These are phyloP conservation scores for Xyrauchen texanus DNA, from an alignment of 2,113 vertebrate genomes.

Conservation along the genomic window DNA sequence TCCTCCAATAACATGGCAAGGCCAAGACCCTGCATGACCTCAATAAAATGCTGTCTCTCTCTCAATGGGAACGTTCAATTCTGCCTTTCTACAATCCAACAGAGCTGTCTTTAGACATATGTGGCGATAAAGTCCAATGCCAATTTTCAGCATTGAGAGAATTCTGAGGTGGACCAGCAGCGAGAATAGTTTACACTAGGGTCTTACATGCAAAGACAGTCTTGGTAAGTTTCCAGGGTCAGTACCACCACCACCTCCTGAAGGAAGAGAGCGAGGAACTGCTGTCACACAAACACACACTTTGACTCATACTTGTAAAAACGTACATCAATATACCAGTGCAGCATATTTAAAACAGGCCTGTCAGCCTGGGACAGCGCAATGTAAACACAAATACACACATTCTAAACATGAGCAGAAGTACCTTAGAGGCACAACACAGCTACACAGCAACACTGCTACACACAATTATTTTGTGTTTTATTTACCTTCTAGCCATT, in stretches of 20 bases:
- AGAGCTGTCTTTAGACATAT: constrained; percentile 17
- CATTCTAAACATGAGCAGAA: background rate
- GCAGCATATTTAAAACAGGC: constrained; percentile 3
- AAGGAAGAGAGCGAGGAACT: constrained; percentile 12
- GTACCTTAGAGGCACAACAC: constrained; percentile 19
- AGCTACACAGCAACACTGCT: background rate
- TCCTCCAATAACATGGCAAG: constrained; percentile 11
- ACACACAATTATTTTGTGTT: background rate
- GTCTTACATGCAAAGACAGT: no score
- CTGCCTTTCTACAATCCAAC: background rate
- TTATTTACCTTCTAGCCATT: background rate
- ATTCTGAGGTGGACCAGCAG: no score
- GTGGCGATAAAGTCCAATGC: background rate
- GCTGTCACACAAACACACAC: background rate
- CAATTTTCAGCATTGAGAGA: background rate
- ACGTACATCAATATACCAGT: constrained; percentile 1
- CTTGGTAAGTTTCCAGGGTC: background rate
- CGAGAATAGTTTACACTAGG: no score
- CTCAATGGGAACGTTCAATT: constrained; percentile 8
- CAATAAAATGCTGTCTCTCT: constrained; percentile 13
- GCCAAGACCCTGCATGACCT: constrained; percentile 20
- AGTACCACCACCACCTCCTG: background rate
- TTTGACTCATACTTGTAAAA: constrained; percentile 11
- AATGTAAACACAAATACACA: constrained; percentile 29
- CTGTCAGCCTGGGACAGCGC: background rate